These are phyloP conservation scores for Dromaius novaehollandiae DNA, from an alignment of 2,113 vertebrate species.

Conservation along the genomic window DNA sequence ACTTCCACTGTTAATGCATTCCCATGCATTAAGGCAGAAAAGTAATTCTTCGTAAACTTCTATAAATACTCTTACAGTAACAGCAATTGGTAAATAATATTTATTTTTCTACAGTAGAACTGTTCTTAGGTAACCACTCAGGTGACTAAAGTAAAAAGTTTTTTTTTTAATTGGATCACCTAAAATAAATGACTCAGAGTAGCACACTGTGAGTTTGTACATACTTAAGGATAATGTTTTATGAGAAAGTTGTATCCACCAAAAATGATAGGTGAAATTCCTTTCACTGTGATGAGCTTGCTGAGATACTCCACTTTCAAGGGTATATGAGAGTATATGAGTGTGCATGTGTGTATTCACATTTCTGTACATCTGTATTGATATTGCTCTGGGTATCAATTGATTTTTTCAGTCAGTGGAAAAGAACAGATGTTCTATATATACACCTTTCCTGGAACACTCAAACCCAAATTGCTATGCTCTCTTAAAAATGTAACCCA, in stretches of 20 bases:
- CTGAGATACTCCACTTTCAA: neutral
- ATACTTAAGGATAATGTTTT: neutral
- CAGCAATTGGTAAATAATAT: neutral
- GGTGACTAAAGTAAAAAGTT: neutral
- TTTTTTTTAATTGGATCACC: neutral
- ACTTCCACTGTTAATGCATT: neutral
- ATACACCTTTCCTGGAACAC: neutral
- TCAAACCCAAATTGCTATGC: neutral
- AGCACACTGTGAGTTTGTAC: neutral
- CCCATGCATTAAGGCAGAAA: neutral
- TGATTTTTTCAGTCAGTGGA: neutral
- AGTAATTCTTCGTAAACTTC: neutral
- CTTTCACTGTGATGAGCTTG: neutral
- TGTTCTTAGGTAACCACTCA: neutral
- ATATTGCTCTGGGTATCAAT: neutral
- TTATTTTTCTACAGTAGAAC: neutral
- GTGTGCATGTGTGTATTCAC: rapidly evolving
- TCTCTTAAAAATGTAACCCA: neutral
- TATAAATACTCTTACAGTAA: neutral
- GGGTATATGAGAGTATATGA: neutral
- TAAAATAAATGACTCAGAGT: neutral
- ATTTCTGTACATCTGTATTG: neutral
- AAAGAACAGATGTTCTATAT: neutral
- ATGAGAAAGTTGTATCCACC: neutral
- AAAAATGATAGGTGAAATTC: neutral